Conservation (phyloP, 2,888 invertebrate species). For the Agrotis exclamationis region DNA sequence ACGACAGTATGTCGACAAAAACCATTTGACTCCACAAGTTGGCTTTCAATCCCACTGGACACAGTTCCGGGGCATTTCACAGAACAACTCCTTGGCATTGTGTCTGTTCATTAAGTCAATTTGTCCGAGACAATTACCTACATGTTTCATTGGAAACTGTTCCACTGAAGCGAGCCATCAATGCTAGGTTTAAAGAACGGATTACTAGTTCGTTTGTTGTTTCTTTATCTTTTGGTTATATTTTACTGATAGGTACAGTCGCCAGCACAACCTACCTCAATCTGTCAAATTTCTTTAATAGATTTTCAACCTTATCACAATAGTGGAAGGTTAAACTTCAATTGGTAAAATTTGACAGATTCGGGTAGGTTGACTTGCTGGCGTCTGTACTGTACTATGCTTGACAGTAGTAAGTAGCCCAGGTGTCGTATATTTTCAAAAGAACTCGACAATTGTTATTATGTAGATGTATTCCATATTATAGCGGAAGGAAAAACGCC, state of each 20-base stretch:
- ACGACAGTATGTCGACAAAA: conserved; percentile 3
- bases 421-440: neutral
- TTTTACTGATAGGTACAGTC: too few relatives aligned
- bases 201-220: neutral
- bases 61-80: conserved; percentile 20
- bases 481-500: conserved; percentile 18
- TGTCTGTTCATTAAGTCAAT: conserved; percentile 10
- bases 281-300: too few relatives aligned
- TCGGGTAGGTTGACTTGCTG: too few relatives aligned
- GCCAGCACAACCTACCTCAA: too few relatives aligned
- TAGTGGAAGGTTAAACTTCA: too few relatives aligned
- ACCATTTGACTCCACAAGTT: conserved; percentile 21
- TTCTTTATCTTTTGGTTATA: neutral
- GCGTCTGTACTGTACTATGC: neutral
- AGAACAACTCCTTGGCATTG: conserved; percentile 20
- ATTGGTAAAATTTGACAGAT: too few relatives aligned
- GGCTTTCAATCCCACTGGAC: neutral
- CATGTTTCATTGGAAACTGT: neutral
- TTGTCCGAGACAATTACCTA: conserved; percentile 19
- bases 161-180: neutral
- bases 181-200: neutral
- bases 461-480: neutral
- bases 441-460: neutral
- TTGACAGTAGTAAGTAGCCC: neutral
- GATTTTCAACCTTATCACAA: too few relatives aligned